These are phyloP conservation scores for Microhierax caerulescens DNA, from an alignment of 2,797 vertebrate genomes.

Conservation along the genomic window DNA sequence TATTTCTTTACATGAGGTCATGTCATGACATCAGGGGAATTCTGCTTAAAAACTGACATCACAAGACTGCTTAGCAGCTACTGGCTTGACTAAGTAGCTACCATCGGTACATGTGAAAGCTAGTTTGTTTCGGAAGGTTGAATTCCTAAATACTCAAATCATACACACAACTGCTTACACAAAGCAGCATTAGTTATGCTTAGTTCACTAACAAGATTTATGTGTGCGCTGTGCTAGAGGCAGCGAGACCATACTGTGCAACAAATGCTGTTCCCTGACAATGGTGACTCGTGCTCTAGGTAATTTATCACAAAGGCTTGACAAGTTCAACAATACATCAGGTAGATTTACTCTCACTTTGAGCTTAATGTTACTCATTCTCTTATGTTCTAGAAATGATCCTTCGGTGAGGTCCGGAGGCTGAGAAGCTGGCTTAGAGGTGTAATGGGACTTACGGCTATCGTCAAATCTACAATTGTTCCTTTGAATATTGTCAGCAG, in stretches of 20 bases:
- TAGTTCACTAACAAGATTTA: constrained; percentile 15
- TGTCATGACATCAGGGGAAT: background rate
- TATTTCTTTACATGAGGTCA: background rate
- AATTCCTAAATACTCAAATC: constrained; percentile 10
- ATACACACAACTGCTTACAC: background rate
- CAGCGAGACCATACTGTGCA: background rate
- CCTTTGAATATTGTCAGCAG: constrained; percentile 57
- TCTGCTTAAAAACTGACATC: background rate
- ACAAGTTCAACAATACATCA: constrained; percentile 28
- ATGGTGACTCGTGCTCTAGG: rapidly evolving
- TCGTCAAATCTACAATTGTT: constrained; percentile 29
- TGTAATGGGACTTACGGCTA: constrained; percentile 52
- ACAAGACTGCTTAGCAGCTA: background rate
- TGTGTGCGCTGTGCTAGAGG: background rate
- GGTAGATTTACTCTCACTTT: constrained; percentile 34
- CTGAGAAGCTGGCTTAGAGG: constrained; percentile 36
- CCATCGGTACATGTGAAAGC: rapidly evolving
- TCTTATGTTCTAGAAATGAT: constrained; percentile 35
- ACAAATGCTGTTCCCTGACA: background rate
- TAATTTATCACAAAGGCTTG: constrained; percentile 7
- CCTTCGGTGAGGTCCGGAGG: background rate
- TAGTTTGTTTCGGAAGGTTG: background rate
- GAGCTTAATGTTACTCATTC: constrained; percentile 47
- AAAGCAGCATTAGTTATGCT: constrained; percentile 14
- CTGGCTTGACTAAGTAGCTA: background rate